Conservation (phyloP, 1,140 invertebrate species). For the Ephestia elutella region DNA sequence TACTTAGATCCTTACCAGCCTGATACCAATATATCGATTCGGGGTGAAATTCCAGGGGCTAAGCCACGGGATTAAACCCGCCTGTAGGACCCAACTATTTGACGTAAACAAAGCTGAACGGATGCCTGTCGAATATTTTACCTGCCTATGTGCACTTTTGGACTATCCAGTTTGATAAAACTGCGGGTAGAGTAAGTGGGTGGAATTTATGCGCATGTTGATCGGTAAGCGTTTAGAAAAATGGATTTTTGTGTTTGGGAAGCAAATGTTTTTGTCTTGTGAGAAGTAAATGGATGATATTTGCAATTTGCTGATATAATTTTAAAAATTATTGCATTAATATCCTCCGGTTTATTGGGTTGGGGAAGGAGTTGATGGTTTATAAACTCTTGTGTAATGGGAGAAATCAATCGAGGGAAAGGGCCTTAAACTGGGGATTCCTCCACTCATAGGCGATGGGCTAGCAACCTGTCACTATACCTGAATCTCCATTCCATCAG, state of each 20-base stretch:
- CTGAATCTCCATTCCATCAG: too few relatives aligned
- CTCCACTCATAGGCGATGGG: too few relatives aligned
- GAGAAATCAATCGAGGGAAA: too few relatives aligned
- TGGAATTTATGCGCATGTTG: conserved; percentile 2
- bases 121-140: conserved; percentile 16
- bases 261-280: neutral
- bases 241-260: neutral
- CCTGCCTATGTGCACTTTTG: neutral
- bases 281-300: too few relatives aligned
- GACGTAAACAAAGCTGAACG: conserved; percentile 18
- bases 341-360: too few relatives aligned
- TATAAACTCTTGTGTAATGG: too few relatives aligned
- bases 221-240: neutral
- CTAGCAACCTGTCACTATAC: too few relatives aligned
- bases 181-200: neutral
- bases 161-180: neutral
- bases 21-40: conserved; percentile 4
- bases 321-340: too few relatives aligned
- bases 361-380: too few relatives aligned
- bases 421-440: too few relatives aligned
- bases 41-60: conserved; percentile 5
- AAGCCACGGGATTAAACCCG: conserved; percentile 14
- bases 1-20: neutral
- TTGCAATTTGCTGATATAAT: too few relatives aligned
- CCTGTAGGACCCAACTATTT: conserved; percentile 17